These are phyloP conservation scores for Actenoides hombroni DNA, from an alignment of 2,113 vertebrate species.

Conservation along the genomic window DNA sequence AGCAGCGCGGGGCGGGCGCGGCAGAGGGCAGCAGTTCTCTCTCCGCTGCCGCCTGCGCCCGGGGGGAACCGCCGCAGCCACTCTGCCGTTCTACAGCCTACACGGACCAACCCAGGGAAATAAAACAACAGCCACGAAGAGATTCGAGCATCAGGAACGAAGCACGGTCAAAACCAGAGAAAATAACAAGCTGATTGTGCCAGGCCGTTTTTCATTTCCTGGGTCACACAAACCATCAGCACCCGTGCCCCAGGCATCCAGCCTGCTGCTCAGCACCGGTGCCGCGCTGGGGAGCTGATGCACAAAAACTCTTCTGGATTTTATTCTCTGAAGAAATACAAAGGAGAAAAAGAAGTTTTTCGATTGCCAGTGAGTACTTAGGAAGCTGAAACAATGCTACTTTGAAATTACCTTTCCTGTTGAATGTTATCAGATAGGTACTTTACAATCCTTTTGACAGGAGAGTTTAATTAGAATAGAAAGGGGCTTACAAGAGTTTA, in stretches of 20 bases:
- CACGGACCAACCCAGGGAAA: neutral
- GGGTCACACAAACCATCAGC: too few relatives aligned
- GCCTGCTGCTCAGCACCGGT: neutral
- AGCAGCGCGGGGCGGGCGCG: neutral
- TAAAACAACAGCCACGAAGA: neutral
- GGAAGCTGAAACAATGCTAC: neutral
- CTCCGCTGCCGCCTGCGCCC: neutral
- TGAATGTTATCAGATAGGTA: neutral
- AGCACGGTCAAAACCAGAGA: neutral
- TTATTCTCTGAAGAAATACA: neutral
- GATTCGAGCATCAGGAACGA: neutral
- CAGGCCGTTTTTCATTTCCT: neutral
- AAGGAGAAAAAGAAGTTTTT: neutral
- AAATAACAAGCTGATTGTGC: neutral
- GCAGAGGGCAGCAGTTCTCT: constrained; percentile 46
- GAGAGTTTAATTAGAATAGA: neutral
- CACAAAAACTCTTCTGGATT: neutral
- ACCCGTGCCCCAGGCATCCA: neutral
- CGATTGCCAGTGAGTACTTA: neutral
- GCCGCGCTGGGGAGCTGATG: neutral
- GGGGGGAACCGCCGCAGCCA: too few relatives aligned
- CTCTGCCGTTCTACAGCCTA: neutral
- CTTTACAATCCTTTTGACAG: neutral
- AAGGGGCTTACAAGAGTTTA: neutral
- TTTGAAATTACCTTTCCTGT: neutral